Percentiles rank a stretch among this genome's conserved stretches.
These are phyloP conservation scores for Aquatica leii DNA, from an alignment of 2,888 invertebrate species.

Conservation along the genomic window DNA sequence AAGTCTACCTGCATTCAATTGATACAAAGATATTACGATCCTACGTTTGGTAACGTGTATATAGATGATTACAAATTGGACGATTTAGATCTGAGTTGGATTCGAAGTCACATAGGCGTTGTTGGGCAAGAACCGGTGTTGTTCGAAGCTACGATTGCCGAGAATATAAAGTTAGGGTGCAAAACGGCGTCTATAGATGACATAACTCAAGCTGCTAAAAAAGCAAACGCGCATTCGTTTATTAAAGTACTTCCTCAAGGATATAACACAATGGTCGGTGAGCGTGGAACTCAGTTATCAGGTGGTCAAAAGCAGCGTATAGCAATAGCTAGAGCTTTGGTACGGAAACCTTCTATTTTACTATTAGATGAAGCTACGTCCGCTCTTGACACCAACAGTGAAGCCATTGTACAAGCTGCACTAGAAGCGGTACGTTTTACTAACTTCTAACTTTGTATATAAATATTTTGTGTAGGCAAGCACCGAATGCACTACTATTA, in stretches of 20 bases:
- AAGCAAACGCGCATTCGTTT: slow-evolving; percentile 81
- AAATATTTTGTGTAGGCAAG: slow-evolving; percentile 64
- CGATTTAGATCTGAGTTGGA: slow-evolving; percentile 76
- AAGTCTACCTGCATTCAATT: slow-evolving; percentile 82
- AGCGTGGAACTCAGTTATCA: slow-evolving; percentile 80
- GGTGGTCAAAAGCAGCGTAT: slow-evolving; percentile 93
- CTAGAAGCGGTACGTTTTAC: slow-evolving; percentile 69
- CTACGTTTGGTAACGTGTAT: slow-evolving; percentile 63
- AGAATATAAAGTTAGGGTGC: slow-evolving; percentile 82
- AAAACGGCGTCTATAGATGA: slow-evolving; percentile 68
- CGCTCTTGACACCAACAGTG: slow-evolving; percentile 85
- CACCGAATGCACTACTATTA: slow-evolving; percentile 78
- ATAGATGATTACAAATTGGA: slow-evolving; percentile 70
- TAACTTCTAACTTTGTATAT: background rate
- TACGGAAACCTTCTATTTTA: slow-evolving; percentile 80
- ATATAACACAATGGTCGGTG: slow-evolving; percentile 84
- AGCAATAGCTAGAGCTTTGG: slow-evolving; percentile 87
- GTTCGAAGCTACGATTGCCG: slow-evolving; percentile 80
- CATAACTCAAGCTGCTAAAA: slow-evolving; percentile 70
- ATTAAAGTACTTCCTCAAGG: slow-evolving; percentile 78
- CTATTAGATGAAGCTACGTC: slow-evolving; percentile 90
- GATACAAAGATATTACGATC: slow-evolving; percentile 77
- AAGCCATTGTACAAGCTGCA: slow-evolving; percentile 84
- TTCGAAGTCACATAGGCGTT: slow-evolving; percentile 80
- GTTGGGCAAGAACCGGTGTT: slow-evolving; percentile 89